These are phyloP conservation scores for Apodemus sylvaticus DNA, from an alignment of 2,113 vertebrate genomes.

Conservation along the genomic window DNA sequence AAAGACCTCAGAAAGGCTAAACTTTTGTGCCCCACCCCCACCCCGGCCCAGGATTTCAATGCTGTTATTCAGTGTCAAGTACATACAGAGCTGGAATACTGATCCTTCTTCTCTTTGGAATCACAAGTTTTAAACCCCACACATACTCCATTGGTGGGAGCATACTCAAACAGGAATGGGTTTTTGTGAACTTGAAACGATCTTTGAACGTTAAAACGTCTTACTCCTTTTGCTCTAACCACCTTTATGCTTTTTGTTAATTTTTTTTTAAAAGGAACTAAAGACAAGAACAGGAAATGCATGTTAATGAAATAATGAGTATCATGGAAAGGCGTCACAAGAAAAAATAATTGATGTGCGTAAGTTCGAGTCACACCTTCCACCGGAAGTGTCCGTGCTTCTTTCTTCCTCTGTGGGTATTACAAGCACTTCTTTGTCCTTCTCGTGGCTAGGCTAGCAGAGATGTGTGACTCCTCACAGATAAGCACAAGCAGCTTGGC, in stretches of 20 bases:
- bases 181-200: constrained; percentile 36
- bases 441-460: neutral
- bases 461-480: neutral
- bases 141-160: neutral
- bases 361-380: neutral
- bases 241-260: neutral
- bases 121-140: neutral
- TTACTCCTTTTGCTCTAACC: neutral
- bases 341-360: constrained; percentile 5
- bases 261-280: too few species aligned
- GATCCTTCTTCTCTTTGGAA: neutral
- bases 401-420: neutral
- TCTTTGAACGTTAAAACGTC: constrained; percentile 36
- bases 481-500: neutral
- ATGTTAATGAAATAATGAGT: neutral
- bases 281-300: neutral
- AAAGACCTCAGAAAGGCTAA: neutral
- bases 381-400: neutral
- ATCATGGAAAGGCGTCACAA: neutral
- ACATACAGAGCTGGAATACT: neutral
- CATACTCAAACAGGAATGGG: neutral
- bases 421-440: neutral
- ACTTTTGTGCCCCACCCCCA: neutral
- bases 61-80: neutral
- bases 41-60: neutral